Conservation (phyloP, 2,797 vertebrate genomes). For the Leptatherina wallacei region DNA sequence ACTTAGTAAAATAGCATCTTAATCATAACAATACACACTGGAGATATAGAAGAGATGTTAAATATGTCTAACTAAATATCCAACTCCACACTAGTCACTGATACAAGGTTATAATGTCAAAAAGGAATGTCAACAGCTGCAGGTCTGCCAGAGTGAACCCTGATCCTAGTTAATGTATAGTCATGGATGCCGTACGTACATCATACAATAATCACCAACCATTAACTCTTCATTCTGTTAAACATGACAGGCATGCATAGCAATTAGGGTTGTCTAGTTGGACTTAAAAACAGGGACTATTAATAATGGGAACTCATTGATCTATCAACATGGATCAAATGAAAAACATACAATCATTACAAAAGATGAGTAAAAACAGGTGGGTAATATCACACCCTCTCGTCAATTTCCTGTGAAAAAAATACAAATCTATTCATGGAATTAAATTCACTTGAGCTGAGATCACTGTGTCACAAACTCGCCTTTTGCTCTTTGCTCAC, state of each 20-base stretch:
- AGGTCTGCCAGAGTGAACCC: neutral
- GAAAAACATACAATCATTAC: neutral
- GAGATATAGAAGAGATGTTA: neutral
- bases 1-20: no score
- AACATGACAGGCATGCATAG: neutral
- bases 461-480: constrained; percentile 54
- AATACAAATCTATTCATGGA: constrained; percentile 36
- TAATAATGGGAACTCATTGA: neutral
- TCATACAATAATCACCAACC: constrained; percentile 2
- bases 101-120: neutral
- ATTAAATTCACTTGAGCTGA: constrained; percentile 54
- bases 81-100: neutral
- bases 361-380: neutral
- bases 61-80: neutral
- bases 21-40: neutral
- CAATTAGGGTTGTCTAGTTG: neutral
- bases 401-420: constrained; percentile 13
- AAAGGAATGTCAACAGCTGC: neutral
- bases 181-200: neutral
- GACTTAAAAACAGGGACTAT: no score
- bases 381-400: constrained; percentile 23
- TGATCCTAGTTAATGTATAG: neutral
- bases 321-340: neutral
- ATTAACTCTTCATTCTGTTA: neutral
- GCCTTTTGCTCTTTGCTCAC: constrained; percentile 51